A percentile compares a stretch with the other conserved stretches of the same genome.
phyloP scores from a whole-genome alignment of 1,140 invertebrate genomes.

The Trichoplusia ni region DNA sequence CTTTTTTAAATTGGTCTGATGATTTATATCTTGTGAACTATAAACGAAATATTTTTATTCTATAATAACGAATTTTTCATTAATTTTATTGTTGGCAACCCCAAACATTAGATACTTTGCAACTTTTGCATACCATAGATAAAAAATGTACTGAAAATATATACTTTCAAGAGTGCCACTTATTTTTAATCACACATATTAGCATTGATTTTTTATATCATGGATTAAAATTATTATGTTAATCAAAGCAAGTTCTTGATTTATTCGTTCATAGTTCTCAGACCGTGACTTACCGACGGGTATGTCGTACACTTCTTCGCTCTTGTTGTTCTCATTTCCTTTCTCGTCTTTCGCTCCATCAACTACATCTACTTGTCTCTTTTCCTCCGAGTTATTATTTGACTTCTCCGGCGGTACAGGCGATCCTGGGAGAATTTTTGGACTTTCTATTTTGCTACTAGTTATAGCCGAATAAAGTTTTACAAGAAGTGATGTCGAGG shows the following conservation, averaged over 20 bases:
- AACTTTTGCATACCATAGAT: too few relatives aligned
- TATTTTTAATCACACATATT: too few relatives aligned
- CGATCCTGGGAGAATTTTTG: conserved; percentile 62
- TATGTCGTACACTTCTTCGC: conserved; percentile 74
- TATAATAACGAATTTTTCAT: too few relatives aligned
- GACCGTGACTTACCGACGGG: conserved; percentile 65
- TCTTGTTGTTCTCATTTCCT: conserved; percentile 53
- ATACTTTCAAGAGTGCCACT: too few relatives aligned
- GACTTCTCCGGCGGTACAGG: conserved; percentile 52
- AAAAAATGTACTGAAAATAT: too few relatives aligned
- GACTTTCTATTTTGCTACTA: conserved; percentile 30
- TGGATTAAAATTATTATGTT: background rate
- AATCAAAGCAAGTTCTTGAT: too few relatives aligned
- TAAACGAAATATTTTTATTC: background rate
- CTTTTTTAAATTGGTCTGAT: background rate
- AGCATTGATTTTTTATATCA: too few relatives aligned
- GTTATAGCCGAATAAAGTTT: too few relatives aligned
- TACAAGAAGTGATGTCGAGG: too few relatives aligned
- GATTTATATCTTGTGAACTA: background rate
- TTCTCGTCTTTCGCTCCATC: conserved; percentile 50
- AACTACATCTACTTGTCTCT: conserved; percentile 53
- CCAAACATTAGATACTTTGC: too few relatives aligned
- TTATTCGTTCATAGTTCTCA: background rate
- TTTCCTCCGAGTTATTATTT: conserved; percentile 68
- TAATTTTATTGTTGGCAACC: too few relatives aligned